Evolutionary conservation across 2,888 invertebrate genomes (phyloP).

Genomic region (Drosophila gaucha): DNA sequence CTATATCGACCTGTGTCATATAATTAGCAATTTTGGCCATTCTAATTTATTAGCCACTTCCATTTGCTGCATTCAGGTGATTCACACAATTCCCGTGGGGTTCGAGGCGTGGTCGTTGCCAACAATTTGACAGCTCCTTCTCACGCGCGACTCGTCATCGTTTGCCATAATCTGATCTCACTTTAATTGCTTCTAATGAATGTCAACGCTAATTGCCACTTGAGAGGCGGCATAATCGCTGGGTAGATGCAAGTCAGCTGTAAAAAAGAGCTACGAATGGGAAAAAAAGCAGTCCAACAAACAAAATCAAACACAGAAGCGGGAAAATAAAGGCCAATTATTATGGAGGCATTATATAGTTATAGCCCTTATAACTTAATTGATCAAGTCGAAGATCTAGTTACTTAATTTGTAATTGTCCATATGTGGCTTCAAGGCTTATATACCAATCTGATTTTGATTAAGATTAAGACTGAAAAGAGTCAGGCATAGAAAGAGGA

Average conservation of each 20-base stretch:
- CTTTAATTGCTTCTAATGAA: constrained; percentile 76
- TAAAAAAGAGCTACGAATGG: constrained; percentile 29
- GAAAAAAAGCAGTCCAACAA: constrained; percentile 39
- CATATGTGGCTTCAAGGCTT: neutral
- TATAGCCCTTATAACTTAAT: neutral
- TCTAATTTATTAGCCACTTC: constrained; percentile 59
- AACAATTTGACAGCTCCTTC: constrained; percentile 37
- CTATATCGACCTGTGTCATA: constrained; percentile 24
- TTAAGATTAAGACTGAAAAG: no score
- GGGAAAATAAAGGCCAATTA: neutral
- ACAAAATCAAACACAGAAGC: neutral
- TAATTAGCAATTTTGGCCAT: constrained; percentile 52
- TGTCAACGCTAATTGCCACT: constrained; percentile 76
- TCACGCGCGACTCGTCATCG: constrained; percentile 64
- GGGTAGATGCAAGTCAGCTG: constrained; percentile 31
- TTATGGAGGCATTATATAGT: neutral
- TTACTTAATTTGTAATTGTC: neutral
- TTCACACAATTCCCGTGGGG: constrained; percentile 40
- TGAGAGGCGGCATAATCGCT: constrained; percentile 45
- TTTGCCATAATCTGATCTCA: constrained; percentile 69
- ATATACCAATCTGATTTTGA: no score
- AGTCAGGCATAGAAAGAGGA: no score
- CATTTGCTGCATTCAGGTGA: constrained; percentile 34
- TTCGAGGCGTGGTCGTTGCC: constrained; percentile 44
- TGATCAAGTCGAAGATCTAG: neutral